These are phyloP conservation scores for Pterostichus niger DNA, from an alignment of 2,888 invertebrate genomes.

Conservation along the genomic window DNA sequence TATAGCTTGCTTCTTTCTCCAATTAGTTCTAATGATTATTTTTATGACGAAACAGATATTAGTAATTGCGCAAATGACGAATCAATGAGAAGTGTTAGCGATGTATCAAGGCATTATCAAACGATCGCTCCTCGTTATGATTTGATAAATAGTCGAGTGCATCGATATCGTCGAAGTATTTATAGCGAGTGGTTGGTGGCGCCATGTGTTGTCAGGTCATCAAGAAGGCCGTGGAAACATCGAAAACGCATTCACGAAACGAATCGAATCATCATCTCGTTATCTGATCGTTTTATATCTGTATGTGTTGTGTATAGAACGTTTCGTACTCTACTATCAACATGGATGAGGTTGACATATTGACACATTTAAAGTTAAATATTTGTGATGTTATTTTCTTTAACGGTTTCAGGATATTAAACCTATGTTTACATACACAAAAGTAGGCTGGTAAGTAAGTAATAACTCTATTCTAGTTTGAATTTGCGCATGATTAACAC, in stretches of 20 bases:
- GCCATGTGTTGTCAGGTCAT: constrained; percentile 40
- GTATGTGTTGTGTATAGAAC: neutral
- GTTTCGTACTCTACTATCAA: too few species aligned
- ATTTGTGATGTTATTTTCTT: too few species aligned
- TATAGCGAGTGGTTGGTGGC: constrained; percentile 20
- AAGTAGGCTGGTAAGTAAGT: too few species aligned
- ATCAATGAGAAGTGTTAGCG: constrained; percentile 15
- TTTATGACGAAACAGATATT: too few species aligned
- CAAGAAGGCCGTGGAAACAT: constrained; percentile 40
- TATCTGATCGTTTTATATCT: constrained; percentile 32
- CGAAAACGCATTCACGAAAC: constrained; percentile 46
- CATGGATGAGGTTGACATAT: too few species aligned
- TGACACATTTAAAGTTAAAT: too few species aligned
- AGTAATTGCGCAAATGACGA: neutral
- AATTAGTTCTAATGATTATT: too few species aligned
- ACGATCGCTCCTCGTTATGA: constrained; percentile 8
- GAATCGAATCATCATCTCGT: constrained; percentile 47
- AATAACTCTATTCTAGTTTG: too few species aligned
- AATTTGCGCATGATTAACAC: too few species aligned
- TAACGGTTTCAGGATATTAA: too few species aligned
- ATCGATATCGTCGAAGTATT: constrained; percentile 16
- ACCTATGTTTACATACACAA: too few species aligned
- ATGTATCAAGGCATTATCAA: neutral
- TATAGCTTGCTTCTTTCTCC: too few species aligned
- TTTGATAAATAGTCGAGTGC: constrained; percentile 34